Evolutionary conservation across 2,797 vertebrate species (phyloP).

Genomic region (Avahi laniger): DNA sequence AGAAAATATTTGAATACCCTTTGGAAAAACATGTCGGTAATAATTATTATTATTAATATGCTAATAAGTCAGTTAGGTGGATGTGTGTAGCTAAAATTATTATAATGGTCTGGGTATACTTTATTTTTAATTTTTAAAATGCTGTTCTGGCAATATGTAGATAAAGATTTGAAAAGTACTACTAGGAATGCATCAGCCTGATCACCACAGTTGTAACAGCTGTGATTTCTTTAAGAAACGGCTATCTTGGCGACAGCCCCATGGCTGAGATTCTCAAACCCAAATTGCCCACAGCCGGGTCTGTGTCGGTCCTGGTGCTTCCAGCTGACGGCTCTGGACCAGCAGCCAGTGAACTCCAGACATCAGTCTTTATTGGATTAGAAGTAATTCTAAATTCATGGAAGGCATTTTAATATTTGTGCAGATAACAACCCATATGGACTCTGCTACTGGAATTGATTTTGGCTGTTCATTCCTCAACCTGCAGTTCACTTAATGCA

Average conservation of each 20-base stretch:
- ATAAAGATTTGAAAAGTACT: background rate
- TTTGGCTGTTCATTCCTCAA: conserved; percentile 59
- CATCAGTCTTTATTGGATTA: conserved; percentile 17
- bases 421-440: conserved; percentile 61
- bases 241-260: background rate
- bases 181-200: fast-evolving
- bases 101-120: background rate
- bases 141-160: background rate
- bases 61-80: background rate
- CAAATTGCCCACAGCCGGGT: background rate
- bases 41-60: background rate
- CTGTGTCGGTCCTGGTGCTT: background rate
- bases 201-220: background rate
- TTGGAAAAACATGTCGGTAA: background rate
- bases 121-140: background rate
- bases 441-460: conserved; percentile 71
- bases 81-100: background rate
- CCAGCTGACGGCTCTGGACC: conserved; percentile 33
- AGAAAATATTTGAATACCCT: background rate
- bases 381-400: conserved; percentile 53
- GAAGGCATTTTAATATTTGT: conserved; percentile 59
- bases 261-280: background rate
- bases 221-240: background rate
- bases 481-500: conserved; percentile 38
- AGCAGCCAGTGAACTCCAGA: background rate